Evolutionary conservation across 35 echinoderm and acorn worm species (phyloP).

Genomic region (Anneissia japonica): DNA sequence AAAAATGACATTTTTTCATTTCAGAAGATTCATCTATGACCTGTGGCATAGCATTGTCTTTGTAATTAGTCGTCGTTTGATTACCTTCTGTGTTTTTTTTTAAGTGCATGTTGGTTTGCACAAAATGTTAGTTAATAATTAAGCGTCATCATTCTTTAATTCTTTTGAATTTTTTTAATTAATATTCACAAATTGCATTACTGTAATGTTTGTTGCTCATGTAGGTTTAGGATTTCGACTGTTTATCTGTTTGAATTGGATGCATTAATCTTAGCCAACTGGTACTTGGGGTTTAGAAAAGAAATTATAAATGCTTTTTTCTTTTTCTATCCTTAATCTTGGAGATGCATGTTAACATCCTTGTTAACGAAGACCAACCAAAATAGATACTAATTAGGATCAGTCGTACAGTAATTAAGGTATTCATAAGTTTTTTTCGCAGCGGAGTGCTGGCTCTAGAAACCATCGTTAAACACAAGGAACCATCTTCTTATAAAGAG

Average conservation of each 20-base stretch:
- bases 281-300: constrained; percentile 2
- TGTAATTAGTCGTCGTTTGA: not conserved
- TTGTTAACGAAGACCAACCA: not conserved
- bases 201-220: not conserved
- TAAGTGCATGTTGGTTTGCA: not conserved
- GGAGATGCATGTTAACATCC: not conserved
- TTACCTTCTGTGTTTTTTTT: too few species aligned
- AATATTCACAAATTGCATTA: not conserved
- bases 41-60: not conserved
- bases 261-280: not conserved
- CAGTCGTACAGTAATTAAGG: constrained; percentile 1
- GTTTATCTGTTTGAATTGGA: not conserved
- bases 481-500: not conserved
- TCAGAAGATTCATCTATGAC: not conserved
- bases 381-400: not conserved
- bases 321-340: not conserved
- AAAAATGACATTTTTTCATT: not conserved
- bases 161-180: not conserved
- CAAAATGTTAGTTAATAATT: not conserved
- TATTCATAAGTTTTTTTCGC: not conserved
- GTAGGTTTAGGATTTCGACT: not conserved
- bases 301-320: too few species aligned
- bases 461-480: not conserved
- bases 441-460: not conserved
- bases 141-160: not conserved